Conservation (phyloP, 2,113 vertebrate species). For the Serinus canaria region DNA sequence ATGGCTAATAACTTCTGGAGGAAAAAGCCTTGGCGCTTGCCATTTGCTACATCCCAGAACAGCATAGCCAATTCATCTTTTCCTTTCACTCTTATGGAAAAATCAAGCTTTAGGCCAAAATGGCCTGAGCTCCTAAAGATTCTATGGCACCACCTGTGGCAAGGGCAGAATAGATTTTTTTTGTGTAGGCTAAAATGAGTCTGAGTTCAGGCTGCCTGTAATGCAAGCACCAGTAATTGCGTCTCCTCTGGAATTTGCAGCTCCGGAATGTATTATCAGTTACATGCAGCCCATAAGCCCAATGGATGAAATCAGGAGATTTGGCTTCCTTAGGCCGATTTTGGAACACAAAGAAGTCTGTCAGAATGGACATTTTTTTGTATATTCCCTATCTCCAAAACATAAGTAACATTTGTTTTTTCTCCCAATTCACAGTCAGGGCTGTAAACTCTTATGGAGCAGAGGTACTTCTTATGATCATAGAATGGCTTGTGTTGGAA, state of each 20-base stretch:
- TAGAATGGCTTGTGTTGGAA: background rate
- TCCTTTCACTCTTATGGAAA: background rate
- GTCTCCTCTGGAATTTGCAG: background rate
- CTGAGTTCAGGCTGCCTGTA: background rate
- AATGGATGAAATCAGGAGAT: background rate
- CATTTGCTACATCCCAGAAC: background rate
- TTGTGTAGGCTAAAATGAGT: background rate
- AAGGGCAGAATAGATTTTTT: background rate
- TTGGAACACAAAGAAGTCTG: background rate
- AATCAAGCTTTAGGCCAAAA: background rate
- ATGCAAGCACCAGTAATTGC: background rate
- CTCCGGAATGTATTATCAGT: background rate
- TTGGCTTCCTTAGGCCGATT: background rate
- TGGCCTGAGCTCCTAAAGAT: background rate
- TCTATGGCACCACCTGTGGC: background rate
- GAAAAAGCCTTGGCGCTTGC: background rate
- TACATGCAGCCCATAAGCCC: background rate
- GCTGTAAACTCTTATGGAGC: background rate
- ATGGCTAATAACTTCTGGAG: background rate
- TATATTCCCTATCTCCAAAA: background rate
- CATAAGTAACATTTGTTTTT: background rate
- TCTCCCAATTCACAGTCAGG: background rate
- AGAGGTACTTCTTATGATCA: background rate
- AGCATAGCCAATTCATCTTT: background rate
- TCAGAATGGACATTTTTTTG: background rate